Evolutionary conservation across 2,113 vertebrate genomes (phyloP), one percentile per base, ranked within the genome.

Genomic region (Takifugu bimaculatus): DNA sequence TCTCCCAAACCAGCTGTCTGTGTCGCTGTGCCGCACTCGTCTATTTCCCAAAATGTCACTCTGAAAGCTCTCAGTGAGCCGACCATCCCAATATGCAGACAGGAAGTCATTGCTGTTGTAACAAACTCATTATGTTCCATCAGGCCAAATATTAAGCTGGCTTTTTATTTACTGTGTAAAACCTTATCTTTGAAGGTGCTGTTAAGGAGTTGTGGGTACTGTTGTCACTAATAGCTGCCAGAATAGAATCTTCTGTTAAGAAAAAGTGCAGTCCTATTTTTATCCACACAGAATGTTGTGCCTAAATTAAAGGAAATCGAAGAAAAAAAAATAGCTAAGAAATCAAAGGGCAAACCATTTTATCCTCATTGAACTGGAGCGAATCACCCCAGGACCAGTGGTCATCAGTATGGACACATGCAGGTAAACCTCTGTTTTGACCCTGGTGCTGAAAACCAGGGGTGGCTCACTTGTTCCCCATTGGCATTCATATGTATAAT

Each of bases 321-420:
- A 20, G 1, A 20, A 20, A 20, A 20, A 20, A 20, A 20, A 20
- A 20, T 20, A 20, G 20, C 20, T 20, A 20, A 20, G 20, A 20
- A 39, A 10, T 39, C 9, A 10, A 70, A 73, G 60, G 73, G 57
- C 65, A 79, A 72, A 75, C 63, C 56, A 53, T 39, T 75, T 68
- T 72, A 65, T 79, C 68, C 57, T 75, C 69, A 56, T 80, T 80
- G 72, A 81, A 77, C 50, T 58, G 50, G 55, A 74, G 79, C 71
- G 77, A 80, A 83, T 81, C 45, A 56, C 60, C 60, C 60, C 66
- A 53, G 67, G 60, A 68, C 68, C 71, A 50, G 60, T 54, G 47
- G 61, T 79, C 69, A 74, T 81, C 74, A 71, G 67, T 68, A 72
- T 72, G 70, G 74, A 80, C 79, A 52, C 59, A 71, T 72, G 65